Evolutionary conservation across 2,797 vertebrate species (phyloP), one percentile per base, ranked within the genome.

Genomic region (Remorina albescens): DNA sequence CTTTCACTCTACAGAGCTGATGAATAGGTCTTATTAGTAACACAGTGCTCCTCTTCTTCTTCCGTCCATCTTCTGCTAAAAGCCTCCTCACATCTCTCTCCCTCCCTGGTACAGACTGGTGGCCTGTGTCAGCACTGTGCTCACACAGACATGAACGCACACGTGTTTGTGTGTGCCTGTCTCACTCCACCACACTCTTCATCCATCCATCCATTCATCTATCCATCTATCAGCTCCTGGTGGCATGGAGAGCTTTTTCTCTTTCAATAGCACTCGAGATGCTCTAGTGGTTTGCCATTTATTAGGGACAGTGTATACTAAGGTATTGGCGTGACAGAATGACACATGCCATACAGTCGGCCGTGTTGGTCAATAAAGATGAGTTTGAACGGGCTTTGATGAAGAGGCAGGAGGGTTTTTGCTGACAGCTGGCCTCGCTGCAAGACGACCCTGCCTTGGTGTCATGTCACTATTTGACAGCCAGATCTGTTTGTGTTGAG

Each of bases 381-480:
- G 85, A 84, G 87, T 89, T 89, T 82, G 88, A 91, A 85, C 64
- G 79, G 68, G 74, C 80, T 90, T 88, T 89, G 89, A 90, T 90
- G 81, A 92, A 90, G 88, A 91, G 87, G 87, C 86, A 85, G 80
- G 82, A 88, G 83, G 73, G 83, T 92, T 88, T 92, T 88, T 83
- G 79, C 83, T 91, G 91, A 92, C 91, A 91, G 89, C 89, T 89
- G 89, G 86, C 86, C 87, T 90, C 86, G 65, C 86, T 88, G 90
- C 51, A 72, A 91, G 80, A 85, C 82, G 88, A 92, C 92, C 89
- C 89, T 80, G 86, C 85, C 84, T 85, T 85, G 83, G 85, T 90
- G 88, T 78, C 76, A 53, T 88, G 92, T 92, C 90, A 89, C 84
- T 82, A 61, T 89, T 90, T 92, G 90, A 91, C 92, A 89, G 89